Conservation (phyloP, 2,888 invertebrate genomes). For the Ennomos erosarius region DNA sequence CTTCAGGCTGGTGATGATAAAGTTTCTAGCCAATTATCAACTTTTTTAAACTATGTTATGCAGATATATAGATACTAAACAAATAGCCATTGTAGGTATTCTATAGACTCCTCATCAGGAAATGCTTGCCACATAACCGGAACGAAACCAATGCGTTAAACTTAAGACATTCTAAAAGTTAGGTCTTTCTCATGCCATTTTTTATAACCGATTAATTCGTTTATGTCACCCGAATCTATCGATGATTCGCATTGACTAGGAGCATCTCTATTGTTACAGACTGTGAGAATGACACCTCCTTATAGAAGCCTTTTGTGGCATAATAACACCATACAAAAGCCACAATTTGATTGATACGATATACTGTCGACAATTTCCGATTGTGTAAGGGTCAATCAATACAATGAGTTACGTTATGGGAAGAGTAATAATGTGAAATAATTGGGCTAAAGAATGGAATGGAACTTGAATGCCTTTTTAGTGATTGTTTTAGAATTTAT, state of each 20-base stretch:
- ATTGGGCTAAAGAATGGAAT: constrained; percentile 6
- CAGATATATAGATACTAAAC: too few species aligned
- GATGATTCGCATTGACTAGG: neutral
- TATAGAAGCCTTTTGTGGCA: constrained; percentile 13
- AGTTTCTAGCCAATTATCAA: too few species aligned
- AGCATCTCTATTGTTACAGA: constrained; percentile 8
- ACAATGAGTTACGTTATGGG: constrained; percentile 13
- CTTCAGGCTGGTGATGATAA: too few species aligned
- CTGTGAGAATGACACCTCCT: constrained; percentile 4
- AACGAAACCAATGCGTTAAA: neutral
- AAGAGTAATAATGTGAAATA: neutral
- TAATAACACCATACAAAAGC: constrained; percentile 10
- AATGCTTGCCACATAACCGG: neutral
- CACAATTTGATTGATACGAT: constrained; percentile 18
- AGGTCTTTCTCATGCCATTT: constrained; percentile 15
- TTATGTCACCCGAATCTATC: constrained; percentile 4
- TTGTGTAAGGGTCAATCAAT: constrained; percentile 18
- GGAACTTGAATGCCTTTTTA: constrained; percentile 4
- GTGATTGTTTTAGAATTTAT: constrained; percentile 2
- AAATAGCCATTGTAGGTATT: too few species aligned
- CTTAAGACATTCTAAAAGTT: constrained; percentile 7
- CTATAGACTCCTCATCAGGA: neutral
- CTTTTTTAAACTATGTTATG: too few species aligned
- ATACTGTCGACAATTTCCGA: constrained; percentile 18
- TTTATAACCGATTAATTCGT: constrained; percentile 3